Evolutionary conservation across 2,888 invertebrate genomes (phyloP), one percentile per base, ranked within the genome.

Genomic region (Drosophila formosana): DNA sequence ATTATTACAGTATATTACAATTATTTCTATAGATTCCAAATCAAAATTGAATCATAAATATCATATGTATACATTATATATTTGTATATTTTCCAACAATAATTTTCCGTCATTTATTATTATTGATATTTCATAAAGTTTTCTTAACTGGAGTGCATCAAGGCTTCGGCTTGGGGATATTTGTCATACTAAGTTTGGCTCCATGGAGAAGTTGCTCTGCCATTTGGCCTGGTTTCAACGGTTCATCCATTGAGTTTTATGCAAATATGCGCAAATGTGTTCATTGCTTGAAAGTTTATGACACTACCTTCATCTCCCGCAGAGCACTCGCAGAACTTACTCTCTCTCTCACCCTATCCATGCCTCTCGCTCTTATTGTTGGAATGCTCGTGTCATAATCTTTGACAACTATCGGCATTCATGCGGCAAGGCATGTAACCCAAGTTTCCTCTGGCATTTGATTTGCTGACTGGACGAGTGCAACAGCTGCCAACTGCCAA

Each of bases 381-480:
- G 58, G 46, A 65, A 58, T 57, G 65, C 62, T 78, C 66, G 86
- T 85, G 88, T 85, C 88, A 88, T 88, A 88, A 83, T 88, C 88
- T 82, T 86, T 85, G 88, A 83, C 88, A 88, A 85, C 86, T 83
- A 83, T 83, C 78, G 82, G 86, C 86, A 83, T 87, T 87, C 88
- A 78, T 72, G 72, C 63, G 75, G 78, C 78, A 73, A 49, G 61
- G 68, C 39, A 51, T 45, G 50, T 57, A 46, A 26, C 46, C 49
- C 43, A 34, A 28, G 37, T 56, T 62, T 56, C 56, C 58, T 79
- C 63, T 72, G 60, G 51, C 88, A 87, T 75, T 84, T 87, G 85
- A 84, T 84, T 87, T 82, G 71, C 79, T 78, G 79, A 73, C 82
- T 81, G 78, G 60, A 28, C 51, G 32, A 61, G 56, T 72, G 63